Conservation (phyloP, 2,113 vertebrate species). For the Bettongia penicillata region DNA sequence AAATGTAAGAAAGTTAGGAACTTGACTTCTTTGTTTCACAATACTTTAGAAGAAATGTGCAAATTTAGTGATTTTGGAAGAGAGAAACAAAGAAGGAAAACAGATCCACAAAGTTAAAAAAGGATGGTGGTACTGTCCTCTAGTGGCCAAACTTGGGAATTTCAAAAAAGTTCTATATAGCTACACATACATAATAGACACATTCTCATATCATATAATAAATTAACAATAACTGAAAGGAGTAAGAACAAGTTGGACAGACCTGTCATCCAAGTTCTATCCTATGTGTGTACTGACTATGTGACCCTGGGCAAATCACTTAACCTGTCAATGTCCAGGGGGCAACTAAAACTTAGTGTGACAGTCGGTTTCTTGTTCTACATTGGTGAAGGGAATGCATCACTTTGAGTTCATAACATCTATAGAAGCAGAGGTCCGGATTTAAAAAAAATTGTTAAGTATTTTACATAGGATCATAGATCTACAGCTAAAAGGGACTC, state of each 20-base stretch:
- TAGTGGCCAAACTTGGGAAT: slow-evolving; percentile 60
- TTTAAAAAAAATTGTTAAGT: background rate
- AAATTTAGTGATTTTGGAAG: background rate
- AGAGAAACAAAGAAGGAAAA: background rate
- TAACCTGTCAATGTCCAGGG: background rate
- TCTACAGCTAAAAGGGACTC: background rate
- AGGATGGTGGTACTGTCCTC: slow-evolving; percentile 37
- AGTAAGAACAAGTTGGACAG: background rate
- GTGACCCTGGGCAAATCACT: background rate
- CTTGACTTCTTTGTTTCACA: slow-evolving; percentile 20
- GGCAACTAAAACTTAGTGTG: background rate
- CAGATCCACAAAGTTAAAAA: background rate
- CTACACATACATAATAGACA: background rate
- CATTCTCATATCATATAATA: background rate
- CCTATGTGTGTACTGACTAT: background rate
- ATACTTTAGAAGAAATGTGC: background rate
- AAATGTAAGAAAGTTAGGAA: background rate
- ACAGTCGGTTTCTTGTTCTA: background rate
- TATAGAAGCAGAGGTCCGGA: background rate
- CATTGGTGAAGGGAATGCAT: background rate
- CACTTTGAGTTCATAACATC: background rate
- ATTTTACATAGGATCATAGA: background rate
- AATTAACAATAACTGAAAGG: background rate
- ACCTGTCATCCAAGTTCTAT: background rate
- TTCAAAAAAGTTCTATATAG: background rate